Conservation (phyloP, 2,888 invertebrate genomes). For the Leucoma salicis region DNA sequence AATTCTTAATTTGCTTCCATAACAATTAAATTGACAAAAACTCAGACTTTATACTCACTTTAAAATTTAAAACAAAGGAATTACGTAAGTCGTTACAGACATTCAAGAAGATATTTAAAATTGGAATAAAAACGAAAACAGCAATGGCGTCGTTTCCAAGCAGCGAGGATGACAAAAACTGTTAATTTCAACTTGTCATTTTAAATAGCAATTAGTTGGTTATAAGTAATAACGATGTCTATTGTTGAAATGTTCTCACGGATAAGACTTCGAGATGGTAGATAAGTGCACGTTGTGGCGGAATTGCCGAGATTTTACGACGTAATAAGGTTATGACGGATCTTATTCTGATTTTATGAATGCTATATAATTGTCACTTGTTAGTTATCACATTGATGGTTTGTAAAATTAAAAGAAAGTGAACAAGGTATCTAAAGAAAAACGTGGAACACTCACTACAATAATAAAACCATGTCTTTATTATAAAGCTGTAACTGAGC, state of each 20-base stretch:
- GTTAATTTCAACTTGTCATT: constrained; percentile 50
- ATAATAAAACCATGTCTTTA: no score
- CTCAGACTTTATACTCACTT: constrained; percentile 22
- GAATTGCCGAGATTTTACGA: constrained; percentile 35
- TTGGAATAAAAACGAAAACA: constrained; percentile 1
- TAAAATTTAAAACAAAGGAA: constrained; percentile 24
- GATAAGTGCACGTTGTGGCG: constrained; percentile 32
- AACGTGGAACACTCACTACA: no score
- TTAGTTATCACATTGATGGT: no score
- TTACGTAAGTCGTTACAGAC: constrained; percentile 15
- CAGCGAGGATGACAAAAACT: constrained; percentile 40
- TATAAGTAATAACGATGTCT: constrained; percentile 49
- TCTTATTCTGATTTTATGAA: constrained; percentile 22
- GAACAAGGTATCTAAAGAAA: no score
- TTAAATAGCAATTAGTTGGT: constrained; percentile 48
- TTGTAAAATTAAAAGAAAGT: no score
- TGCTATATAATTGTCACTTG: constrained; percentile 12
- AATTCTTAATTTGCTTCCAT: constrained; percentile 17
- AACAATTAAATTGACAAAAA: constrained; percentile 30
- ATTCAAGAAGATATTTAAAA: constrained; percentile 6
- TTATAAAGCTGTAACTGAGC: no score
- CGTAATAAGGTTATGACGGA: constrained; percentile 36
- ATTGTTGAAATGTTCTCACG: constrained; percentile 57
- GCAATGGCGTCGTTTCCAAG: constrained; percentile 13
- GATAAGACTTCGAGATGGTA: constrained; percentile 32